Conservation (phyloP, 2,888 invertebrate species). For the Erebia epiphron region DNA sequence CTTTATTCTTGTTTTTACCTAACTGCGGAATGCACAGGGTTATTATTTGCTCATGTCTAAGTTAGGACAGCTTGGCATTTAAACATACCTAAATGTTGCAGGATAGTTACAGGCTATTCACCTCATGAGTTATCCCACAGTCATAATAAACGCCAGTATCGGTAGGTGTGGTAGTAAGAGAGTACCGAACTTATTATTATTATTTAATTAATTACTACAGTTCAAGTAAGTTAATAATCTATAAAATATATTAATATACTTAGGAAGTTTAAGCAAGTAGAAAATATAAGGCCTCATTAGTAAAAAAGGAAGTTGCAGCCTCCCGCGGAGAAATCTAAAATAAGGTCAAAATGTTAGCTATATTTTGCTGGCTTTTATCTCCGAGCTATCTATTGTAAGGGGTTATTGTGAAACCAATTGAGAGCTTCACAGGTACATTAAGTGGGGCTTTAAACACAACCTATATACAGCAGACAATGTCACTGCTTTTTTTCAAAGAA, state of each 20-base stretch:
- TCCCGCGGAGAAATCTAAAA: constrained; percentile 71
- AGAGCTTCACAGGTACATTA: constrained; percentile 40
- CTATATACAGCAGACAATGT: constrained; percentile 27
- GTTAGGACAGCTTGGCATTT: neutral
- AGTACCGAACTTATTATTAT: no score
- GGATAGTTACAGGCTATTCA: no score
- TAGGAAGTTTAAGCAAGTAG: constrained; percentile 54
- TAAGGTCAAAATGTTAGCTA: constrained; percentile 76
- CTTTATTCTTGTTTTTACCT: neutral
- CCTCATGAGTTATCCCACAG: no score
- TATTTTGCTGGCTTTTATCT: constrained; percentile 54
- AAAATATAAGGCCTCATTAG: constrained; percentile 79
- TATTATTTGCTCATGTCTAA: neutral
- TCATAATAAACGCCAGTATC: no score
- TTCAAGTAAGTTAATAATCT: no score
- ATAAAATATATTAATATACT: constrained; percentile 42
- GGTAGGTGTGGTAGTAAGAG: no score
- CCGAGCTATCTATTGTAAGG: constrained; percentile 50
- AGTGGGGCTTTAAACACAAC: constrained; percentile 35
- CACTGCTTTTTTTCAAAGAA: constrained; percentile 20
- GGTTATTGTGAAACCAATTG: constrained; percentile 48
- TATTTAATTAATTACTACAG: no score
- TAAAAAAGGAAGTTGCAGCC: constrained; percentile 79
- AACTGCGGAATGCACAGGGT: no score
- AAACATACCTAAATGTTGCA: no score